phyloP scores from a whole-genome alignment of 2,888 invertebrate genomes.

The Chymomyza caudatula region DNA sequence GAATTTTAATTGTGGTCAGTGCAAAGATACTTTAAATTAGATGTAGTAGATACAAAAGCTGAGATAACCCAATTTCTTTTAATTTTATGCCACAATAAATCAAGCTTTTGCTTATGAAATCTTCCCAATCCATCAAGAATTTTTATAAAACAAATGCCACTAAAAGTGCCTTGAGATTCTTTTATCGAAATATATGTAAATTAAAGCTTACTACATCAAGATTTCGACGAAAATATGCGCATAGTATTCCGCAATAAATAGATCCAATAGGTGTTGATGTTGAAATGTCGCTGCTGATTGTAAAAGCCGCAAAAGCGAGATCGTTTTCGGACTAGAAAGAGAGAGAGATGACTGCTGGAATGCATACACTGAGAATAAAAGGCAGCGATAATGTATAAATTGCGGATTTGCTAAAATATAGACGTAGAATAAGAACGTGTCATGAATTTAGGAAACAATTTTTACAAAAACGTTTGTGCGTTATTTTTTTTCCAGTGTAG shows the following conservation, averaged over 20 bases:
- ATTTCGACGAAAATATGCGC: constrained; percentile 52
- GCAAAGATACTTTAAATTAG: not conserved
- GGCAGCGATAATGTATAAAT: too few relatives aligned
- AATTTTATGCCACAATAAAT: constrained; percentile 31
- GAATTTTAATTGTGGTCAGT: not conserved
- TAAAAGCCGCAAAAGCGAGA: constrained; percentile 42
- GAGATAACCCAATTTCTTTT: not conserved
- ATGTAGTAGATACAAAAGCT: not conserved
- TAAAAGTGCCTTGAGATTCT: constrained; percentile 13
- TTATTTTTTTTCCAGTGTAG: too few relatives aligned
- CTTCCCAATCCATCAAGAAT: constrained; percentile 1
- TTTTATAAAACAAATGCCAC: not conserved
- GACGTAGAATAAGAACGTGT: too few relatives aligned
- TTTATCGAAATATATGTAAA: constrained; percentile 5
- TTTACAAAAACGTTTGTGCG: too few relatives aligned
- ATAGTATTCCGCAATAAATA: constrained; percentile 2
- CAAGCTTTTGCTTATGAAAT: constrained; percentile 32
- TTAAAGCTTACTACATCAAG: constrained; percentile 42
- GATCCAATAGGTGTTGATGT: constrained; percentile 37
- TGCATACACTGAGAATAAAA: constrained; percentile 39
- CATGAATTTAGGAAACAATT: too few relatives aligned
- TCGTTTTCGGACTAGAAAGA: constrained; percentile 13
- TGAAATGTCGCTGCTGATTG: constrained; percentile 57
- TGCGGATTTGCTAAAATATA: too few relatives aligned
- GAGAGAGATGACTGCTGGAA: constrained; percentile 1